Evolutionary conservation across 2,113 vertebrate genomes (phyloP).

Genomic region (Urocitellus parryii): DNA sequence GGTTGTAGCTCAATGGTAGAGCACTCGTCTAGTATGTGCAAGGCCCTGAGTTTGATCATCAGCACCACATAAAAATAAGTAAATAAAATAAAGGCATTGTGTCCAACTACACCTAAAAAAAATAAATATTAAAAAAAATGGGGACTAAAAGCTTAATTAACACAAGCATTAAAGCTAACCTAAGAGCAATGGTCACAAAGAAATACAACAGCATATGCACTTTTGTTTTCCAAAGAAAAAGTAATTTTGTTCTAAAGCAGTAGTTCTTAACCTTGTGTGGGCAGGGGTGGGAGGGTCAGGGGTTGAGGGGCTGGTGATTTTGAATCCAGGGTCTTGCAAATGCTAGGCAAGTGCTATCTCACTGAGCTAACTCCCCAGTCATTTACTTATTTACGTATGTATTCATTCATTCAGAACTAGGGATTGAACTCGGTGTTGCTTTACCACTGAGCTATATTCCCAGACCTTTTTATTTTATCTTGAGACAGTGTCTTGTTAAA

Average conservation of each 20-base stretch:
- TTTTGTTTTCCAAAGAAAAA: constrained; percentile 37
- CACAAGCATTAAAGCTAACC: background rate
- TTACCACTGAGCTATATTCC: background rate
- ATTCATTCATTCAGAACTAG: no score
- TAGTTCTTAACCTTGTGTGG: background rate
- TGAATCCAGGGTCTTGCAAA: background rate
- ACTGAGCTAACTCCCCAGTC: no score
- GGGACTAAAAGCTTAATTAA: background rate
- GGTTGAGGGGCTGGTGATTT: background rate
- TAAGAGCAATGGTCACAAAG: background rate
- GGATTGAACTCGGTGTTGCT: background rate
- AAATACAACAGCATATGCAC: background rate
- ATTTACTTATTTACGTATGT: no score
- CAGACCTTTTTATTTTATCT: background rate
- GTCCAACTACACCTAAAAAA: no score
- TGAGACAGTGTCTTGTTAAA: background rate
- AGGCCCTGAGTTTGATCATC: no score
- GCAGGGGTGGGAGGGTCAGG: background rate
- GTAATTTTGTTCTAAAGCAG: constrained; percentile 1
- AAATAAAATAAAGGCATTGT: no score
- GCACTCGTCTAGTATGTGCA: no score
- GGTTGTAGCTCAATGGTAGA: no score
- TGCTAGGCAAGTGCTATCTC: background rate
- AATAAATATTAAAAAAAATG: background rate
- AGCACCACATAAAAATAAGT: no score